Evolutionary conservation across 2,888 invertebrate species (phyloP).

Genomic region (Macrophya alboannulata): DNA sequence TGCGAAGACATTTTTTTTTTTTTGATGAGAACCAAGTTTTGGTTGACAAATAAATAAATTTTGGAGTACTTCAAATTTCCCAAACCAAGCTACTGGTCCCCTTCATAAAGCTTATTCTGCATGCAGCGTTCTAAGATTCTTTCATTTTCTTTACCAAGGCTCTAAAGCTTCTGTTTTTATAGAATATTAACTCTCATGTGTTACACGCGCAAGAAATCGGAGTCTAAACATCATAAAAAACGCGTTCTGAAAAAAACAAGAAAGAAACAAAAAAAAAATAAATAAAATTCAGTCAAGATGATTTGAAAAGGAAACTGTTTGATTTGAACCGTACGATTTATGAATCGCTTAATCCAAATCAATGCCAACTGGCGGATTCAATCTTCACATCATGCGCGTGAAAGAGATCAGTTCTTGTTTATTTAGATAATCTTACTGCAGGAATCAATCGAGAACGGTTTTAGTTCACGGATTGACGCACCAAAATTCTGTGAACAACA

Average conservation of each 20-base stretch:
- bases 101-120: too few relatives aligned
- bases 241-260: slow-evolving; percentile 2
- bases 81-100: too few relatives aligned
- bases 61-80: too few relatives aligned
- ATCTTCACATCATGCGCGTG: too few relatives aligned
- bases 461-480: neutral
- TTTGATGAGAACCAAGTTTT: too few relatives aligned
- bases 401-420: neutral
- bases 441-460: slow-evolving; percentile 3
- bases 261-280: neutral
- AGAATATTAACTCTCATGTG: neutral
- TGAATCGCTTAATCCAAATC: neutral
- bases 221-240: neutral
- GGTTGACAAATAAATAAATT: too few relatives aligned
- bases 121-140: neutral
- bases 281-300: neutral
- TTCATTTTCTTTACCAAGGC: neutral
- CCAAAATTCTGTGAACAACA: neutral
- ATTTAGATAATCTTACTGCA: neutral
- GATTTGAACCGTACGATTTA: neutral
- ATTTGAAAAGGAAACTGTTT: neutral
- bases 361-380: neutral
- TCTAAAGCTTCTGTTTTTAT: neutral
- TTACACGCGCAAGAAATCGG: neutral
- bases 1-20: too few relatives aligned